Conservation (phyloP, 35 echinoderm and acorn worm genomes). For the Ptychodera flava region DNA sequence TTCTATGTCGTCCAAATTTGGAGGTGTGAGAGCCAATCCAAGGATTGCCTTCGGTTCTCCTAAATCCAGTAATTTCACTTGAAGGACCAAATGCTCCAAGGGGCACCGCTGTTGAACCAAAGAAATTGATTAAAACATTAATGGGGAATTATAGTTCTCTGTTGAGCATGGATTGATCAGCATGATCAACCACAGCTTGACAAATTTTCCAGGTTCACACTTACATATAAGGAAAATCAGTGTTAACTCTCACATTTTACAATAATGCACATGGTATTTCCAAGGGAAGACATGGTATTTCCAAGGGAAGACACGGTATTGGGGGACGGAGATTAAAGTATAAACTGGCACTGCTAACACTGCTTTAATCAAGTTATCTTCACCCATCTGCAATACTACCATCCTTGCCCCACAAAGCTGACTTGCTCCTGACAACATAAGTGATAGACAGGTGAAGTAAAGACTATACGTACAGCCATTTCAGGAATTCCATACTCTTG, state of each 20-base stretch:
- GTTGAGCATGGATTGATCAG: neutral
- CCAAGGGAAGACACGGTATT: no score
- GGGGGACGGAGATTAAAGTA: no score
- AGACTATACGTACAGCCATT: conserved; percentile 57
- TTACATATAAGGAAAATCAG: neutral
- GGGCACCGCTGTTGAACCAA: conserved; percentile 63
- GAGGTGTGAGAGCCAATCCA: conserved; percentile 80
- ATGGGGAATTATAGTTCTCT: no score
- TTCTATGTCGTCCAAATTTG: conserved; percentile 85
- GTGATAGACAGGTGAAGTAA: no score
- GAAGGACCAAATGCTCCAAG: conserved; percentile 77
- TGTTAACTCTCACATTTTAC: neutral
- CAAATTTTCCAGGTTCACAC: neutral
- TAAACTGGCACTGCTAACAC: no score
- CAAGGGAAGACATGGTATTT: no score
- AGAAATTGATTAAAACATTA: neutral
- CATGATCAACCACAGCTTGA: neutral
- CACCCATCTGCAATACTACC: no score
- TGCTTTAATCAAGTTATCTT: no score
- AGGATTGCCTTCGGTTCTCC: conserved; percentile 95
- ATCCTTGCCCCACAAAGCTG: no score
- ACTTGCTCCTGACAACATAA: no score
- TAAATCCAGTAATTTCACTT: conserved; percentile 74
- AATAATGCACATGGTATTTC: no score
- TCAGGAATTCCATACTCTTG: conserved; percentile 90